Base-by-base conservation (phyloP, 2,888 invertebrate genomes). In the Leuctra nigra region DNA sequence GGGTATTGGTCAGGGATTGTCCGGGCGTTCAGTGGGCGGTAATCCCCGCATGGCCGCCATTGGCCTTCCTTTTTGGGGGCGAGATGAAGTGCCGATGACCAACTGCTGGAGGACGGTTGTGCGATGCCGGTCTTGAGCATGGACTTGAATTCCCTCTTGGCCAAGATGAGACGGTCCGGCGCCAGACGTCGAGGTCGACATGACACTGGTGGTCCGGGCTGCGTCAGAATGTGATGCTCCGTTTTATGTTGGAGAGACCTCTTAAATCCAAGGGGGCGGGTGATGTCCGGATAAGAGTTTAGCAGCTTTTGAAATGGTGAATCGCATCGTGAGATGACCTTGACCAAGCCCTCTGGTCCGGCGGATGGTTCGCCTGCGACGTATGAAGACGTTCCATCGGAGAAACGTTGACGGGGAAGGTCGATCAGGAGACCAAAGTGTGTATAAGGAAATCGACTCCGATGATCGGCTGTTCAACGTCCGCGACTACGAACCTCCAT, bases 41-140 rank as follows among this genome's bases (percentile, higher is more conserved):
- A 74, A 61, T 65, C 70, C 3, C 72, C 72, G 55, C 72, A 74
- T 63, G 64, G 67, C 60, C 69, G 48, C 68, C 66, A 72, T 16
- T 50, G 47, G 13, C 61, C 63, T 9, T 56, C 41, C 50, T 59
- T 50, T 39, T 69, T 67, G 20, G 60, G 62, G 1, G 63, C 66
- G 60, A 68, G 56, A 50, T 68, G 68, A 1, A 67, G 61, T 11
- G 66, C 66, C 24, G 53, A 65, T 58, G 69, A 61, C 68, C 69
- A 71, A n/a, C 65, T 62, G 41, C 67, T 67, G 11, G 58, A 57
- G 1, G 67, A 68, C 4, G 64, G 66, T 4, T 64, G 61, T 11
- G 63, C 56, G 6, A 65, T 63, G 14, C 68, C 67, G 18, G 60
- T 16, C 38, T 65, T 53, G 6, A 67, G 20, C 66, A 69, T 65